Percentiles rank a stretch among this genome's conserved stretches.
Conservation (phyloP, 92 coral and sea anemone genomes). For the Meandrina meandrites region DNA sequence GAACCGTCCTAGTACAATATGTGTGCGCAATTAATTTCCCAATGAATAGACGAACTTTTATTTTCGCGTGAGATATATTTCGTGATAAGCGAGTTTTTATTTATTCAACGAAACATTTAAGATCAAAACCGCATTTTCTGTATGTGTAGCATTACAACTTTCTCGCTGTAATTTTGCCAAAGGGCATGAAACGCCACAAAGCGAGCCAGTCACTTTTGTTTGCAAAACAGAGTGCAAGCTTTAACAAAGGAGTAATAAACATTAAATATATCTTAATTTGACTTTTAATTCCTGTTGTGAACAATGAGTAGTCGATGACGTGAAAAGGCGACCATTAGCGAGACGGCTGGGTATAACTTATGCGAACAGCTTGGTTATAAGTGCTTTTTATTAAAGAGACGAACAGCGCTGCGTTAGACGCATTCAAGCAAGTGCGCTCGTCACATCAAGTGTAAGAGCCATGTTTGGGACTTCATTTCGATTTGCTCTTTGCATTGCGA, state of each 20-base stretch:
- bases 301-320: background rate
- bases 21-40: background rate
- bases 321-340: background rate
- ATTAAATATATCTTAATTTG: background rate
- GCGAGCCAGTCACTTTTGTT: background rate
- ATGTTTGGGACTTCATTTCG: conserved; percentile 7
- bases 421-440: background rate
- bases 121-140: background rate
- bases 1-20: background rate
- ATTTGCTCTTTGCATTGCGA: background rate
- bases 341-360: background rate
- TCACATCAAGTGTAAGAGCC: background rate
- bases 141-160: background rate
- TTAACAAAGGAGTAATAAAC: conserved; percentile 1
- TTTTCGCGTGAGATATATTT: background rate
- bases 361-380: background rate
- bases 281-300: conserved; percentile 9
- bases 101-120: background rate
- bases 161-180: background rate
- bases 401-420: background rate
- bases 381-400: background rate
- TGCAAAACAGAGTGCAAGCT: background rate
- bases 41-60: background rate
- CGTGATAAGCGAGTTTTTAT: background rate
- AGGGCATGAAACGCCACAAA: background rate